Conservation (phyloP, 1,140 invertebrate genomes). For the Diorhabda elongata region DNA sequence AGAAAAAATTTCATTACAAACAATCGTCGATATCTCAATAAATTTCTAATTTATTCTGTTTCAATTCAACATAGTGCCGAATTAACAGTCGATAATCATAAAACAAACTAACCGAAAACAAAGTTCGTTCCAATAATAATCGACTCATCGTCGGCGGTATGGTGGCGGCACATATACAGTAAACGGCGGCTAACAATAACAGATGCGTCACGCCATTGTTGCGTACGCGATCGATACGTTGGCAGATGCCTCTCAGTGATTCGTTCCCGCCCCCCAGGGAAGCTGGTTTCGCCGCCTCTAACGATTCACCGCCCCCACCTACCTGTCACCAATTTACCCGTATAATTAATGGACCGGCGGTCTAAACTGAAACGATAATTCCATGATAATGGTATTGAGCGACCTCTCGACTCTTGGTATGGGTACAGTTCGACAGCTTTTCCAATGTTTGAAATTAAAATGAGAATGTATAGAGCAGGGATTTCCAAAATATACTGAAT, state of each 20-base stretch:
- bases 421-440: background rate
- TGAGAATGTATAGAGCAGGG: too few relatives aligned
- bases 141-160: background rate
- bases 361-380: constrained; percentile 48
- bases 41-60: background rate
- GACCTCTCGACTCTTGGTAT: constrained; percentile 38
- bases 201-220: constrained; percentile 37
- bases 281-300: constrained; percentile 20
- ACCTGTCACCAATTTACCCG: constrained; percentile 42
- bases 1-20: too few relatives aligned
- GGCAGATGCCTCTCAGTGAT: constrained; percentile 34
- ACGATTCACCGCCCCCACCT: constrained; percentile 25
- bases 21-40: too few relatives aligned
- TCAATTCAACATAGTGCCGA: background rate
- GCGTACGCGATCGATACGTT: constrained; percentile 33
- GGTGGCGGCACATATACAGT: constrained; percentile 9
- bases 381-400: constrained; percentile 45
- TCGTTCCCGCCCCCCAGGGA: constrained; percentile 24
- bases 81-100: background rate
- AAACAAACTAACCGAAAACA: constrained; percentile 2
- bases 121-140: background rate
- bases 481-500: too few relatives aligned
- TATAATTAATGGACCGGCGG: constrained; percentile 46
- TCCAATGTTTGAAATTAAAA: too few relatives aligned
- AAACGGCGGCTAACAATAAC: constrained; percentile 21